These are phyloP conservation scores for Choloepus hoffmanni DNA, from an alignment of 2,113 vertebrate genomes.

Conservation along the genomic window DNA sequence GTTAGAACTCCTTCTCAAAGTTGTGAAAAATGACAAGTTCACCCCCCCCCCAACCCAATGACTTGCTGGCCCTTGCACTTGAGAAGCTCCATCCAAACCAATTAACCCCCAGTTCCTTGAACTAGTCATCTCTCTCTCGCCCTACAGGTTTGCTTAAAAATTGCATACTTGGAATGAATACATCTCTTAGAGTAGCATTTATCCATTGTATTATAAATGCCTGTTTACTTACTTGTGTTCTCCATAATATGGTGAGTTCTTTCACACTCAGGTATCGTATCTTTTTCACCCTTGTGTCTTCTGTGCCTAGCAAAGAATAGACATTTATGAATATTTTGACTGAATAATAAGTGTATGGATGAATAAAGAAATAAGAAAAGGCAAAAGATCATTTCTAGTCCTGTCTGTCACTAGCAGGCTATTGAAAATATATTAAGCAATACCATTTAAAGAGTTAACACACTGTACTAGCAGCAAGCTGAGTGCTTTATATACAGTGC, in stretches of 20 bases:
- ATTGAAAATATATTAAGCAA: constrained; percentile 45
- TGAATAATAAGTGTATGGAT: neutral
- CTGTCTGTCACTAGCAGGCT: neutral
- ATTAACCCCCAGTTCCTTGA: neutral
- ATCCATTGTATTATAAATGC: neutral
- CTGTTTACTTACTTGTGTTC: neutral
- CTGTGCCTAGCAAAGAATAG: neutral
- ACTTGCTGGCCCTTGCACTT: neutral
- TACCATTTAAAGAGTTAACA: constrained; percentile 57
- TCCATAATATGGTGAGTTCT: neutral
- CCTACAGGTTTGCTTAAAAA: neutral
- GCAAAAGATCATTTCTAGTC: neutral
- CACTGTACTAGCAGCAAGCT: constrained; percentile 38
- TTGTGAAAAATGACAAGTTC: neutral
- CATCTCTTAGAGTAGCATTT: neutral
- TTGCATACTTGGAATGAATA: neutral
- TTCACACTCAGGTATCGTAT: neutral
- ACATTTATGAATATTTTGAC: neutral
- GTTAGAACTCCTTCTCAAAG: neutral
- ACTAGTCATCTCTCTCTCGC: neutral
- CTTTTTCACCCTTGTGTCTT: neutral
- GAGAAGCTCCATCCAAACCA: neutral
- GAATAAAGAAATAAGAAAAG: constrained; percentile 17
- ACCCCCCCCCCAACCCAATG: neutral
- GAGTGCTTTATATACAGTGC: neutral